Evolutionary conservation across 1,140 invertebrate genomes (phyloP).

Genomic region (Neotoxoptera formosana): DNA sequence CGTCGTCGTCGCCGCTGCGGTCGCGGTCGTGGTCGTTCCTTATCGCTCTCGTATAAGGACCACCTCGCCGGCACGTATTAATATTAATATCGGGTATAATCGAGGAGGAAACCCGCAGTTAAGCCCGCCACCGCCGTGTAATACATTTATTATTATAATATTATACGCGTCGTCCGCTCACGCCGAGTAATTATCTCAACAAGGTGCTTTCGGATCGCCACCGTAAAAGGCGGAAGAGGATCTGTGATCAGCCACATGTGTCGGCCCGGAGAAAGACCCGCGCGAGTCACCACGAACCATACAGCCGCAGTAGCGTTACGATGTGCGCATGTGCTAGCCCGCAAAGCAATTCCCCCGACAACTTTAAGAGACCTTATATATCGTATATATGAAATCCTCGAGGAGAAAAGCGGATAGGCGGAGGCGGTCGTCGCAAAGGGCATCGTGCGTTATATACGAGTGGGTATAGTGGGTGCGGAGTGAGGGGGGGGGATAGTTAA

Average conservation of each 20-base stretch:
- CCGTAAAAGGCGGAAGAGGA: background rate
- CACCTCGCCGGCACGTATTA: conserved; percentile 11
- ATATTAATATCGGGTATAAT: conserved; percentile 47
- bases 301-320: too few species aligned
- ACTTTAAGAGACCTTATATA: conserved; percentile 25
- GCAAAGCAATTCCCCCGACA: conserved; percentile 10
- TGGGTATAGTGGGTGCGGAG: background rate
- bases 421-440: background rate
- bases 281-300: background rate
- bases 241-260: conserved; percentile 1
- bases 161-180: background rate
- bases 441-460: too few species aligned
- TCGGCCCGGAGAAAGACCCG: background rate
- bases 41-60: background rate
- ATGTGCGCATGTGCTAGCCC: background rate
- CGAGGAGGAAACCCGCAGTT: conserved; percentile 27
- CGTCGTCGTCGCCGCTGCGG: background rate
- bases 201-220: conserved; percentile 31
- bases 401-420: background rate
- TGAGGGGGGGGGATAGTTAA: background rate
- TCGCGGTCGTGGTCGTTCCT: conserved; percentile 13
- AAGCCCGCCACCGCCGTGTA: background rate
- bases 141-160: too few species aligned
- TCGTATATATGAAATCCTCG: background rate
- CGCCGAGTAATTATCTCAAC: conserved; percentile 47